Base-by-base conservation (phyloP, 2,797 vertebrate species). In the Hylomyscus alleni region DNA sequence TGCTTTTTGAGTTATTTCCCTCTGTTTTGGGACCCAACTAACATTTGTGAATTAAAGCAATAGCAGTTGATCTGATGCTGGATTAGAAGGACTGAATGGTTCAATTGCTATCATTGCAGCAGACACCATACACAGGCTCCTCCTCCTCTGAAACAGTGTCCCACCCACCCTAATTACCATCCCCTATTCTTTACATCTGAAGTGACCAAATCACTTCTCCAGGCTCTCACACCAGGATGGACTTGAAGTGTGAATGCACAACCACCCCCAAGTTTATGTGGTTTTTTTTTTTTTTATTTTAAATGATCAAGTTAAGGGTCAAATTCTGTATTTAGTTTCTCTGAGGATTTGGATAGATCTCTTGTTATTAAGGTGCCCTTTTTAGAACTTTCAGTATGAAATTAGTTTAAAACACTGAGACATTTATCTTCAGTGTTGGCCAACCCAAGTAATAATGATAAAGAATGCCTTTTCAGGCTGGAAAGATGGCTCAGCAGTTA, bases 381-480 rank as follows among this genome's bases (percentile, higher is more conserved):
- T 37, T 78, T 93, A 83, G 52, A 19, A 85, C 72, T 93, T 89
- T 77, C 0, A 7, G 14, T n/a, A 73, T 90, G 47, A 73, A 72
- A 40, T 92, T 93, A 67, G 88, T 26, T 73, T 85, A 84, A 77
- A 93, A 75, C 58, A 50, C 13, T 73, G 52, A 81, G 84, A 60
- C 12, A 80, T 3, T 65, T 91, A 91, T 17, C 22, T 83, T 93
- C 65, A 56, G 3, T n/a, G 26, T 89, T 93, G 73, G 10, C 29
- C n/a, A 62, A 37, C n/a, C n/a, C 72, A 85, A 47, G 58, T 76
- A 91, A 24, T 40, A 31, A 58, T 73, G 89, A 75, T 73, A 17
- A 47, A 56, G 22, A n/a, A 34, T 47, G 50, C 1, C 11, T 69
- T 69, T 67, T 50, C 12, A 52, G 81, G 19, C 31, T 50, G 9